A percentile compares a stretch with the other conserved stretches of the same genome.
Evolutionary conservation across 2,797 vertebrate genomes (phyloP).

Genomic region (Sebastes iracundus): DNA sequence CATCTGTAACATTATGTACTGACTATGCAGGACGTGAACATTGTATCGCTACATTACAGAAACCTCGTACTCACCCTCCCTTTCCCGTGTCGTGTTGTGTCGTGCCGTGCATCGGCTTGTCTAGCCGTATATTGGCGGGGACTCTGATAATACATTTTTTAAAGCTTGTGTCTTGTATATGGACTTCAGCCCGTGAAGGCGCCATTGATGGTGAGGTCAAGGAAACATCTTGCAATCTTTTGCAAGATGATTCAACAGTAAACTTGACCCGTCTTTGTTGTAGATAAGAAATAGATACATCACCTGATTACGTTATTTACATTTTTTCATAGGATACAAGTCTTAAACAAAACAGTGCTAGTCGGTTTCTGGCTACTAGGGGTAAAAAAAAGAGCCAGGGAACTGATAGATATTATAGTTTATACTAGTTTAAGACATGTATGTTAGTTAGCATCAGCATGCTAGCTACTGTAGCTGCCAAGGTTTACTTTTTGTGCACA

Average conservation of each 20-base stretch:
- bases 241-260: too few relatives aligned
- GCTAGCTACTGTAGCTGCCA: background rate
- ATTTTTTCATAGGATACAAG: background rate
- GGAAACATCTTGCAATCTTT: background rate
- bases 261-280: background rate
- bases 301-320: background rate
- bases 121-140: too few relatives aligned
- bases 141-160: too few relatives aligned
- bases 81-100: too few relatives aligned
- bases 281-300: background rate
- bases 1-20: too few relatives aligned
- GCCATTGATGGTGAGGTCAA: background rate
- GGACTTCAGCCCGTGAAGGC: too few relatives aligned
- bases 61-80: too few relatives aligned
- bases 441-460: background rate
- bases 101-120: too few relatives aligned
- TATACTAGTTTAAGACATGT: background rate
- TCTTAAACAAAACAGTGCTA: background rate
- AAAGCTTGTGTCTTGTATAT: too few relatives aligned
- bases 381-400: background rate
- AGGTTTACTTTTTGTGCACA: conserved; percentile 4
- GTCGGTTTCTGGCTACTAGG: background rate
- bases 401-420: background rate
- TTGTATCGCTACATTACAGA: too few relatives aligned
- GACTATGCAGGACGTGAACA: too few relatives aligned